Evolutionary conservation across 23 tunicate genomes (phyloP).

Genomic region (Halocynthia roretzi): DNA sequence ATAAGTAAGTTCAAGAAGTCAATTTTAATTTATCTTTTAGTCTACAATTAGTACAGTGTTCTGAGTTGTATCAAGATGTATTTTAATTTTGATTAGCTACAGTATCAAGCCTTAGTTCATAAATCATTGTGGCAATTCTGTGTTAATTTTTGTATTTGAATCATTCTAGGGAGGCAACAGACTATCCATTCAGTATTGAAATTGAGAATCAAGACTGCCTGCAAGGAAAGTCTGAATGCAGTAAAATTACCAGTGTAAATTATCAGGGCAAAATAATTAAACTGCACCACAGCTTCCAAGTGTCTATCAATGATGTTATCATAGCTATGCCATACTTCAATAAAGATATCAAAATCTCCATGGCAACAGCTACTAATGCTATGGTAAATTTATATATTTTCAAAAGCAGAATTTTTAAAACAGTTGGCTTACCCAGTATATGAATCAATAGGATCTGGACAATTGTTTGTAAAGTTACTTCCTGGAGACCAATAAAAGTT

Average conservation of each 20-base stretch:
- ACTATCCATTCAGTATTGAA: constrained; percentile 16
- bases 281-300: constrained; percentile 8
- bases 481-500: too few species aligned
- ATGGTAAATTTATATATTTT: background rate
- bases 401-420: too few species aligned
- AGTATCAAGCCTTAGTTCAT: too few species aligned
- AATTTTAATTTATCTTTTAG: too few species aligned
- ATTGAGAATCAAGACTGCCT: constrained; percentile 15
- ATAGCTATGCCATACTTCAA: background rate
- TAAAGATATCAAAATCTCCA: constrained; percentile 2
- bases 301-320: constrained; percentile 4
- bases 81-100: too few species aligned
- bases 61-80: too few species aligned
- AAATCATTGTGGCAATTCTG: too few species aligned
- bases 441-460: too few species aligned
- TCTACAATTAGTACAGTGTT: too few species aligned
- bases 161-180: background rate
- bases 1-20: background rate
- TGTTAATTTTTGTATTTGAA: background rate
- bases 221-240: background rate
- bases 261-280: constrained; percentile 11
- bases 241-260: constrained; percentile 3
- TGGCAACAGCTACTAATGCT: background rate
- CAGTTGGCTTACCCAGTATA: too few species aligned
- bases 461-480: too few species aligned